phyloP scores from a whole-genome alignment of 2,888 invertebrate species.

The Drosophila multiciliata region DNA sequence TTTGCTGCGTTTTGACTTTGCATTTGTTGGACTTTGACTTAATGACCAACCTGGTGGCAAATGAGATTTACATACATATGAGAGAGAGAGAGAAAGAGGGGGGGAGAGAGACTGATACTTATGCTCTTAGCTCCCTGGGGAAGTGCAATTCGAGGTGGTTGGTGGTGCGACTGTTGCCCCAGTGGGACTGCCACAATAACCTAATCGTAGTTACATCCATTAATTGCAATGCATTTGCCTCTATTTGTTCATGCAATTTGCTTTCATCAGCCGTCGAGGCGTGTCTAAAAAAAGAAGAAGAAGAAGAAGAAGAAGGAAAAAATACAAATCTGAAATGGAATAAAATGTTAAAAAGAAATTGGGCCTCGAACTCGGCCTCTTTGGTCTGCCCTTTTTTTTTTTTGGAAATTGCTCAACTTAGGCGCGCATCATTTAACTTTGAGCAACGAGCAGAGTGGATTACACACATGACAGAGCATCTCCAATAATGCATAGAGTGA shows the following conservation, averaged over 20 bases:
- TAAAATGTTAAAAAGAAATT: conserved; percentile 30
- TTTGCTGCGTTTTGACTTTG: conserved; percentile 73
- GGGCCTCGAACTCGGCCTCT: conserved; percentile 22
- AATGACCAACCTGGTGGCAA: conserved; percentile 43
- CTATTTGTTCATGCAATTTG: conserved; percentile 63
- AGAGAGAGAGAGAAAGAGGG: background rate
- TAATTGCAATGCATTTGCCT: conserved; percentile 56
- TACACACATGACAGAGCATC: conserved; percentile 73
- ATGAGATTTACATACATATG: conserved; percentile 28
- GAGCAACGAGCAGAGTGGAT: conserved; percentile 77
- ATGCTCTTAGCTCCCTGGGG: conserved; percentile 12
- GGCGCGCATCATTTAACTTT: conserved; percentile 79
- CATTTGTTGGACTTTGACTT: conserved; percentile 72
- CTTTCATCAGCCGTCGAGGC: conserved; percentile 69
- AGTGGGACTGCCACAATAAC: conserved; percentile 26
- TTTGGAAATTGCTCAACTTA: conserved; percentile 71
- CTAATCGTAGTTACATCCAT: conserved; percentile 16
- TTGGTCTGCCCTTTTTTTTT: conserved; percentile 20
- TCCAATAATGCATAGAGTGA: conserved; percentile 33
- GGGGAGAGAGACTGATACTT: background rate
- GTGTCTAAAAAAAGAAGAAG: conserved; percentile 39
- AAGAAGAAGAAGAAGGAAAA: background rate
- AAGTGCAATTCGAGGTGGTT: conserved; percentile 27
- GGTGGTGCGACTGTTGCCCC: conserved; percentile 13
- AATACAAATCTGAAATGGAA: conserved; percentile 1